Conservation (phyloP, 2,888 invertebrate species). For the Aphrophora alni region DNA sequence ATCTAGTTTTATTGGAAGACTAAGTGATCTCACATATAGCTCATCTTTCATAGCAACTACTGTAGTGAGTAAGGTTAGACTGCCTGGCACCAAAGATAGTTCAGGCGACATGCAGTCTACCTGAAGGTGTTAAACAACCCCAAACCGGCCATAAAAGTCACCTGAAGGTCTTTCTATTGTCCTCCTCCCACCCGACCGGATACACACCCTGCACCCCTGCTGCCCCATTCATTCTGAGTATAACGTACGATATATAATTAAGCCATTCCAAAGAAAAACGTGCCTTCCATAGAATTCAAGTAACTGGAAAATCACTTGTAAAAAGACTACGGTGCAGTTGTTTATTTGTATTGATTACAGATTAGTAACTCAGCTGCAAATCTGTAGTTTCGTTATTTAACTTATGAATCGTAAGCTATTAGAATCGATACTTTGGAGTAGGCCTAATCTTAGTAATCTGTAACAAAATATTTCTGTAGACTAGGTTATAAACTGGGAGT, state of each 20-base stretch:
- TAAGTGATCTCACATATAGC: not conserved
- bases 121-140: conserved; percentile 9
- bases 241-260: not conserved
- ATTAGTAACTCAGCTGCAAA: too few relatives aligned
- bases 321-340: not conserved
- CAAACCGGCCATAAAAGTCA: not conserved
- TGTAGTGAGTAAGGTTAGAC: not conserved
- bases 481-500: too few relatives aligned
- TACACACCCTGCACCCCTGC: not conserved
- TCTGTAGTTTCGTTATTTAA: too few relatives aligned
- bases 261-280: not conserved
- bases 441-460: too few relatives aligned
- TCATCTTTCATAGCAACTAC: not conserved
- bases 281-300: not conserved
- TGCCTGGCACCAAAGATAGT: not conserved
- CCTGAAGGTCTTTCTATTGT: not conserved
- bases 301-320: conserved; percentile 1
- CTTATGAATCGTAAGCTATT: too few relatives aligned
- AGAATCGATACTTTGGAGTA: too few relatives aligned
- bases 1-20: too few relatives aligned
- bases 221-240: not conserved
- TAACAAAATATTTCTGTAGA: too few relatives aligned
- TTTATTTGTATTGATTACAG: not conserved
- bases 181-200: not conserved
- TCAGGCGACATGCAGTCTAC: not conserved